phyloP scores from a whole-genome alignment of 2,797 vertebrate species.

The Peromyscus attwateri region DNA sequence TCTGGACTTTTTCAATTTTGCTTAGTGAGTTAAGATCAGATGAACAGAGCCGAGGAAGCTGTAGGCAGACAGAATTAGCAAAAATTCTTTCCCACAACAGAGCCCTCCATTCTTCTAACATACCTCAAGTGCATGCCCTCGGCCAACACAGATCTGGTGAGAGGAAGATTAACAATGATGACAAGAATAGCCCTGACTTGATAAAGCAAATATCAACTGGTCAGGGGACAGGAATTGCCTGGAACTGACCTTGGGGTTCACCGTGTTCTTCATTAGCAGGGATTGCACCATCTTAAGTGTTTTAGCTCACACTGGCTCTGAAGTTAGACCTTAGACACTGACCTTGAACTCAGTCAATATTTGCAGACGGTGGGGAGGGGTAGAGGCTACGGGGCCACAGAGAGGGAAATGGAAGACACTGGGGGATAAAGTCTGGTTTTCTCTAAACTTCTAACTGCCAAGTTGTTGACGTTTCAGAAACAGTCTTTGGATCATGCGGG shows the following conservation, averaged over 20 bases:
- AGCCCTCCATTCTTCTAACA: slow-evolving; percentile 78
- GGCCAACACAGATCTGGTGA: slow-evolving; percentile 76
- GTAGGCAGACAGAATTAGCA: slow-evolving; percentile 79
- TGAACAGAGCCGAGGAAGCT: slow-evolving; percentile 73
- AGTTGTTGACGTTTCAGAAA: slow-evolving; percentile 36
- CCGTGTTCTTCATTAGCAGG: slow-evolving; percentile 64
- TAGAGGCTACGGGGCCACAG: slow-evolving; percentile 21
- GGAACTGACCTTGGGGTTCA: slow-evolving; percentile 68
- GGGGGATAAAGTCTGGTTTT: slow-evolving; percentile 54
- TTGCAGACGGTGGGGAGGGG: slow-evolving; percentile 34
- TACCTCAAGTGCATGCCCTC: slow-evolving; percentile 83
- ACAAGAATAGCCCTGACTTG: slow-evolving; percentile 85
- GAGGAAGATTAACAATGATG: slow-evolving; percentile 83
- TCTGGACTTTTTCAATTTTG: slow-evolving; percentile 25
- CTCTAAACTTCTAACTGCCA: not conserved
- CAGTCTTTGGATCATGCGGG: not conserved
- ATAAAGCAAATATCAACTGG: slow-evolving; percentile 81
- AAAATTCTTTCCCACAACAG: slow-evolving; percentile 78
- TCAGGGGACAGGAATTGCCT: slow-evolving; percentile 74
- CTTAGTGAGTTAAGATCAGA: slow-evolving; percentile 56
- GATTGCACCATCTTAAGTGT: slow-evolving; percentile 82
- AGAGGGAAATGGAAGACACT: slow-evolving; percentile 60
- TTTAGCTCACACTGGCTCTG: slow-evolving; percentile 80
- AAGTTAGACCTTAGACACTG: slow-evolving; percentile 75
- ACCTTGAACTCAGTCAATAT: slow-evolving; percentile 85